phyloP scores from a whole-genome alignment of 2,888 invertebrate genomes.

The Papilio protenor region DNA sequence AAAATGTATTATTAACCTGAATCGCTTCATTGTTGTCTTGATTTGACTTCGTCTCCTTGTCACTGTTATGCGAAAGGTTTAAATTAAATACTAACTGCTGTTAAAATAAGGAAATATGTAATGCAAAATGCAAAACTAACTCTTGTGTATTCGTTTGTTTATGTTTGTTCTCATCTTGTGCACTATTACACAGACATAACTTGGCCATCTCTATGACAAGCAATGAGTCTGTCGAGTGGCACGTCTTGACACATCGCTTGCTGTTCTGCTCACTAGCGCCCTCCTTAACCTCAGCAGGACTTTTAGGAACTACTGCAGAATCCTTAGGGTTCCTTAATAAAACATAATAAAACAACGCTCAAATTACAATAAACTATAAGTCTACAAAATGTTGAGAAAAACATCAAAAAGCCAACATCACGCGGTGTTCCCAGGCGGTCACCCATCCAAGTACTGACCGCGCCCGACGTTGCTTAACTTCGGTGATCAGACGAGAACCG shows the following conservation, averaged over 20 bases:
- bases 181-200: background rate
- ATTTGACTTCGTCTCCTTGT: background rate
- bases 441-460: conserved; percentile 52
- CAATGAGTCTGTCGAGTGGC: background rate
- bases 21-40: background rate
- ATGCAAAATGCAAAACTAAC: background rate
- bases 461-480: conserved; percentile 42
- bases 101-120: background rate
- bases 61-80: background rate
- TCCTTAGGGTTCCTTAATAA: background rate
- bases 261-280: background rate
- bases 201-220: conserved; percentile 7
- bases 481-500: conserved; percentile 62
- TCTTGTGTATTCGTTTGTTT: background rate
- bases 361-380: no score
- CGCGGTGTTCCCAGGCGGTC: conserved; percentile 60
- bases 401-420: conserved; percentile 53
- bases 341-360: background rate
- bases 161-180: background rate
- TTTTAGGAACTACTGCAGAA: background rate
- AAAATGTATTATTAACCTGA: background rate
- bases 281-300: background rate
- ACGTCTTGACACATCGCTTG: background rate
- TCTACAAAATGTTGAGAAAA: no score
- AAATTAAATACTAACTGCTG: background rate